phyloP scores from a whole-genome alignment of 1,140 invertebrate genomes.

The Cataglyphis hispanica region DNA sequence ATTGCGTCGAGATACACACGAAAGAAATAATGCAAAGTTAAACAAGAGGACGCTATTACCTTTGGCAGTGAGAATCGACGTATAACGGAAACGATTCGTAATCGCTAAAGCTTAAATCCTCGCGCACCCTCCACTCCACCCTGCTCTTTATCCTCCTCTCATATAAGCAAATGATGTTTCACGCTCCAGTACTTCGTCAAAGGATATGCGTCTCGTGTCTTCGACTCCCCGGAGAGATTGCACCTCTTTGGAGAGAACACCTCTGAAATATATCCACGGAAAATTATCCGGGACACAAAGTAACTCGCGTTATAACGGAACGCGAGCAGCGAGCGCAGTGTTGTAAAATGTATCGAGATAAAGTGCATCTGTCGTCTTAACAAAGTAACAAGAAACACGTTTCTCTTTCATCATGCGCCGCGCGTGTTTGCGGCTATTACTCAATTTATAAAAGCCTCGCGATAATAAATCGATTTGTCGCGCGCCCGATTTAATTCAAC shows the following conservation, averaged over 20 bases:
- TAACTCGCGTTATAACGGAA: conserved; percentile 36
- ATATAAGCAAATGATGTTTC: conserved; percentile 52
- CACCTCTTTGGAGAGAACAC: conserved; percentile 1
- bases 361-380: conserved; percentile 26
- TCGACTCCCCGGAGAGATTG: conserved; percentile 20
- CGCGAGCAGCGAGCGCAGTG: conserved; percentile 13
- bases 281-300: conserved; percentile 21
- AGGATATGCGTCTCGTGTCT: conserved; percentile 19
- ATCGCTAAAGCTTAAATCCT: conserved; percentile 43
- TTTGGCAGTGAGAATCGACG: conserved; percentile 1
- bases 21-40: neutral
- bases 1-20: conserved; percentile 18
- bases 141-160: too few relatives aligned
- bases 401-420: neutral
- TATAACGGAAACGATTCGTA: conserved; percentile 30
- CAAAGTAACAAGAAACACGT: conserved; percentile 11
- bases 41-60: conserved; percentile 28
- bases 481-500: conserved; percentile 44
- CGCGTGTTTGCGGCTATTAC: neutral
- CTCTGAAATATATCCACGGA: conserved; percentile 19
- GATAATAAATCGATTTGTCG: conserved; percentile 29
- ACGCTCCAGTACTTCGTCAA: conserved; percentile 28
- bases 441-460: neutral
- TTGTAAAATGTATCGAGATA: conserved; percentile 5
- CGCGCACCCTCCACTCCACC: conserved; percentile 17